Evolutionary conservation across 2,797 vertebrate genomes (phyloP), one percentile per base, ranked within the genome.

Genomic region (Hemibagrus guttatus): DNA sequence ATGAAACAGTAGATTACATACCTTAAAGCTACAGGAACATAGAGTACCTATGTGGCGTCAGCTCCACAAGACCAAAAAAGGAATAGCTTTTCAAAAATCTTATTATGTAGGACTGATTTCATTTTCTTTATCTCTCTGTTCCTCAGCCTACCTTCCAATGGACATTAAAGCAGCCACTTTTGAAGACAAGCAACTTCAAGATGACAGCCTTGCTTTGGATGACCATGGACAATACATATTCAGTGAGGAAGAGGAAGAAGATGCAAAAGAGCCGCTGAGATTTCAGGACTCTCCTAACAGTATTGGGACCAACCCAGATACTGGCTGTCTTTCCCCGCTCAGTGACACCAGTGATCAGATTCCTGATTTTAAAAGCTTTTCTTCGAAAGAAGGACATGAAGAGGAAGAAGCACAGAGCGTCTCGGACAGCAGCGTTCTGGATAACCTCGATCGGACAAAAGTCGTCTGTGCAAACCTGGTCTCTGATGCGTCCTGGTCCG

Each of bases 401-500:
- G 96, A 95, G 89, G 95, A 96, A 46, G 92, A 75, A 31, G 78
- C 56, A n/a, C 35, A 95, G 92, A 2, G 90, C 94, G 89, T 49
- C 5, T 93, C 91, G 83, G 93, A 92, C 42, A 93, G 92, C 91
- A 84, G 95, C 4, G 16, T 81, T 95, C 97, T 98, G 93, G 97
- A 99, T 95, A 98, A 97, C 94, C 93, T 99, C 94, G 96, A 96
- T 79, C 97, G 98, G 93, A 99, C 98, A 95, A 99, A 98, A 95
- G 97, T 97, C 0, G 97, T 98, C 92, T 99, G 98, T 93, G 96
- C 98, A 91, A 98, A 98, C 94, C 93, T 99, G 89, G 96, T 99
- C 91, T 98, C 98, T 2, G 97, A 98, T 90, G 96, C 97, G 91
- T 98, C 97, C 92, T 99, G 98, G 98, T 97, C 98, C 84, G 97